Base-by-base conservation (phyloP, 2,888 invertebrate species). In the Malthinus seriepunctatus region DNA sequence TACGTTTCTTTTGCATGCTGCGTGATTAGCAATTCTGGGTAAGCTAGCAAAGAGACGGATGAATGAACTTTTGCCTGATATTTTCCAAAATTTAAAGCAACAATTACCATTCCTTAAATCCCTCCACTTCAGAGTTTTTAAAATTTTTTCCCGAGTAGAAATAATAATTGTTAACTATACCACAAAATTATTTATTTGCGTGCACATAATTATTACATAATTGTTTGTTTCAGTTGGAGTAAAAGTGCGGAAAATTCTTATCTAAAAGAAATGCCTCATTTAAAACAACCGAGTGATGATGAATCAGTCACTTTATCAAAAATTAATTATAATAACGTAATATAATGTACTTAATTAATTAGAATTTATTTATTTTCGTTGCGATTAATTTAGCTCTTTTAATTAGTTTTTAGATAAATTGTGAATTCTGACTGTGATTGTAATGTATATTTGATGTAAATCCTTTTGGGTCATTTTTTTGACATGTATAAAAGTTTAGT, bases 1-100 rank as follows among this genome's bases (percentile, higher is more conserved):
- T 66, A 68, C 66, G 69, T 70, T 74, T 77, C 72, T 82, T 75
- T 81, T 82, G 77, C 81, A 81, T 78, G 82, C 82, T 79, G 81
- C 80, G 71, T 75, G 71, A 74, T 71, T 77, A 83, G 83, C 80
- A 81, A 67, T 82, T 80, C 76, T 80, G 79, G 82, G 83, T 83
- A 79, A 82, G 82, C 78, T 69, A 67, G 52, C 32, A 38, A 10
- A 14, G 33, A 33, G 8, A 32, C 35, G 10, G 5, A 35, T 3
- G 35, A 35, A 35, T 35, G 35, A 35, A 3, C 5, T 35, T 2
- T 35, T 4, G 10, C n/a, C 3, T 7, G n/a, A 35, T 7, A 35
- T 7, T 35, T 35, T 23, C 23, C 35, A 35, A 35, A 35, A 3
- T 10, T 35, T 35, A 10, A 35, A 35, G 10, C n/a, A 9, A 35